Conservation (phyloP, 2,113 vertebrate species). For the Mustelus asterias region DNA sequence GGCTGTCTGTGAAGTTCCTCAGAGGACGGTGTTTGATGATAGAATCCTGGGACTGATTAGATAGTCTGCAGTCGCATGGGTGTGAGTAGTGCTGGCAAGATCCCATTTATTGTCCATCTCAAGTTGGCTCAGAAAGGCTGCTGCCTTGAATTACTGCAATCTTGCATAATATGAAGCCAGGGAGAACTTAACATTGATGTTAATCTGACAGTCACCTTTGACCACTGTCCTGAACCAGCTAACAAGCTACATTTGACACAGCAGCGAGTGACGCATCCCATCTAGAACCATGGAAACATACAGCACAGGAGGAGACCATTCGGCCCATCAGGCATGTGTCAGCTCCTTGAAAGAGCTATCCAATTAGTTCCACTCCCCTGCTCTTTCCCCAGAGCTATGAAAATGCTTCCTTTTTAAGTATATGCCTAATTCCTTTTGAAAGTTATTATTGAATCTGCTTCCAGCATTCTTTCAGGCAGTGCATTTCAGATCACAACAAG, state of each 20-base stretch:
- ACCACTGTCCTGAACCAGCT: not conserved
- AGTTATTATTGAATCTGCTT: not conserved
- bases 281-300: not conserved
- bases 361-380: not conserved
- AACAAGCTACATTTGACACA: not conserved
- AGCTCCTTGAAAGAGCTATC: not conserved
- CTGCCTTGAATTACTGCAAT: not conserved
- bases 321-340: not conserved
- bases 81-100: not conserved
- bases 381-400: not conserved
- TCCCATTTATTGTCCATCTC: not conserved
- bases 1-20: not conserved
- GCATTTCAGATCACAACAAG: not conserved
- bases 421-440: not conserved
- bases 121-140: not conserved
- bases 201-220: not conserved
- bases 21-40: not conserved
- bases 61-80: not conserved
- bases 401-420: not conserved
- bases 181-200: not conserved
- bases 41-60: not conserved
- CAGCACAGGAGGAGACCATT: not conserved
- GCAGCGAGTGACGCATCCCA: not conserved
- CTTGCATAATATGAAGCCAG: not conserved
- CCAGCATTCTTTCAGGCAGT: not conserved